Percentiles rank a stretch among this genome's conserved stretches.
phyloP scores from a whole-genome alignment of 2,797 vertebrate genomes.

The Basileuterus tristriatus region DNA sequence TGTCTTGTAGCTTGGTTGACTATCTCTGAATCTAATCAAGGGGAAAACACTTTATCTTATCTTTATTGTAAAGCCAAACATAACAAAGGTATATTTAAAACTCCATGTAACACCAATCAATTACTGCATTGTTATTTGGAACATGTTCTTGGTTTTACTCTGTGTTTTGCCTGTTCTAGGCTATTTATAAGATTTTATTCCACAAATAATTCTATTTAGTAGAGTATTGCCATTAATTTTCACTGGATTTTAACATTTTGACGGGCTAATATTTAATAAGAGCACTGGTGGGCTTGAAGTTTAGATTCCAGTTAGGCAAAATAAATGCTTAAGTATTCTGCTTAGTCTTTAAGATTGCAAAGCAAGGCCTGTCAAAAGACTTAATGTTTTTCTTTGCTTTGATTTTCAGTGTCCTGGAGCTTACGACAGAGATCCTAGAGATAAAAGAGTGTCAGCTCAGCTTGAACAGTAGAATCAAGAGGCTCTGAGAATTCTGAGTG shows the following conservation, averaged over 20 bases:
- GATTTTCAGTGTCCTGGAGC: constrained; percentile 14
- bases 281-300: neutral
- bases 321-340: neutral
- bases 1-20: neutral
- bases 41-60: constrained; percentile 11
- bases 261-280: neutral
- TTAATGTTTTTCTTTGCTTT: neutral
- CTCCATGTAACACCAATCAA: neutral
- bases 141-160: neutral
- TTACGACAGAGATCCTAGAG: neutral
- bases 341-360: neutral
- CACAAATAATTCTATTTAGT: neutral
- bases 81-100: neutral
- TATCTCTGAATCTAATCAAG: neutral
- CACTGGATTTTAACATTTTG: neutral
- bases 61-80: neutral
- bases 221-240: neutral
- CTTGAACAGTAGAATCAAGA: neutral
- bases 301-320: neutral
- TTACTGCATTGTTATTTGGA: neutral
- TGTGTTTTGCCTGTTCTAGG: neutral
- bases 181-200: neutral
- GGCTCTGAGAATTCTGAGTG: neutral
- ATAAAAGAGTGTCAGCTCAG: neutral
- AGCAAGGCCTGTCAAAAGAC: neutral